Conservation (phyloP, 2,113 vertebrate genomes). For the Haplochromis vanheusdeni region DNA sequence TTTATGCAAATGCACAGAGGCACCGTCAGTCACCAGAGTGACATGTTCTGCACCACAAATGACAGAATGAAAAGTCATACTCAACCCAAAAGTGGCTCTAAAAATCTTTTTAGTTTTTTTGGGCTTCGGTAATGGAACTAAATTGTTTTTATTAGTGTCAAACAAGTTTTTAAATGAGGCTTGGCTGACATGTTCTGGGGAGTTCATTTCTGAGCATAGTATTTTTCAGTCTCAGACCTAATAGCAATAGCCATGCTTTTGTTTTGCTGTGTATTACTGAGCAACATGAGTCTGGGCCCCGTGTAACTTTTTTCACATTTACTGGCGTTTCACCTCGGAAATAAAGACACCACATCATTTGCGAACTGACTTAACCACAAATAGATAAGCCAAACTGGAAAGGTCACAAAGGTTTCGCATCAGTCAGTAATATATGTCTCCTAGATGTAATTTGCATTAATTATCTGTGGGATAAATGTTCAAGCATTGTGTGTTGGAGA, state of each 20-base stretch:
- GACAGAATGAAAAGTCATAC: background rate
- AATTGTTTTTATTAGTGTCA: background rate
- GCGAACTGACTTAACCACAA: background rate
- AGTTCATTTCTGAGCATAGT: background rate
- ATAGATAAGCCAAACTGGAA: background rate
- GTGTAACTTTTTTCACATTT: background rate
- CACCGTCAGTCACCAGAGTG: background rate
- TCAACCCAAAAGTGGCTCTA: background rate
- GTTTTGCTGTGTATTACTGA: background rate
- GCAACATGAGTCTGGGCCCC: background rate
- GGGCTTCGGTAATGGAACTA: background rate
- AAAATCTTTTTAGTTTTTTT: background rate
- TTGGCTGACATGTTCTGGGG: background rate
- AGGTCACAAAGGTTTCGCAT: background rate
- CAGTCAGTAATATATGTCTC: background rate
- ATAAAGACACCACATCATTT: background rate
- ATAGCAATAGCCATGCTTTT: background rate
- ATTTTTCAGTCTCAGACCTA: background rate
- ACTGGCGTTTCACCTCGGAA: background rate
- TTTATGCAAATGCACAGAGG: background rate
- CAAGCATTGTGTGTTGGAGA: background rate
- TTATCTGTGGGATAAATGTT: background rate
- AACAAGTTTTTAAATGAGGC: background rate
- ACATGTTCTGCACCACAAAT: background rate
- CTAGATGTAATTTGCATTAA: background rate